A percentile compares a stretch with the other conserved stretches of the same genome.
Conservation (phyloP, 2,888 invertebrate species). For the Dermolepida albohirtum region DNA sequence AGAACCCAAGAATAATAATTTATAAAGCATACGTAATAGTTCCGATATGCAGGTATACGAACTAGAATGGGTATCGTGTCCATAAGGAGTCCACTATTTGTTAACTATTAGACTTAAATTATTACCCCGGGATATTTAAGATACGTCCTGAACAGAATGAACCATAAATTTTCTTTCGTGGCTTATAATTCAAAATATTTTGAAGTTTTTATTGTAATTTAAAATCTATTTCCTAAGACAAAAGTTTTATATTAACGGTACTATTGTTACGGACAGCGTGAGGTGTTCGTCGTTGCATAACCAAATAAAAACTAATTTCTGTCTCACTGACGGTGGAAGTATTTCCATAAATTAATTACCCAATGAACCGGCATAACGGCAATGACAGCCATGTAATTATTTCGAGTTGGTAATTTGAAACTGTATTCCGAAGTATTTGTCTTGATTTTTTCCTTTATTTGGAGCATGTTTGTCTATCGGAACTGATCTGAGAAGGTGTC, state of each 20-base stretch:
- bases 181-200: conserved; percentile 28
- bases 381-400: conserved; percentile 25
- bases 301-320: conserved; percentile 12
- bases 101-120: conserved; percentile 27
- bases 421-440: background rate
- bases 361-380: conserved; percentile 13
- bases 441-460: background rate
- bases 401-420: conserved; percentile 17
- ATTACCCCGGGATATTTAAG: conserved; percentile 17
- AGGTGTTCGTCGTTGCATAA: conserved; percentile 22
- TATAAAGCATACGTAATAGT: conserved; percentile 10
- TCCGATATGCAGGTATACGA: background rate
- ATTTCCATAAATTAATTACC: conserved; percentile 29
- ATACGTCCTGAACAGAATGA: conserved; percentile 12
- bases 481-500: too few species aligned
- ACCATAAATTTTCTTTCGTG: conserved; percentile 23
- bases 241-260: conserved; percentile 19
- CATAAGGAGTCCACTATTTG: conserved; percentile 21
- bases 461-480: background rate
- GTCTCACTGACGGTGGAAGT: conserved; percentile 8
- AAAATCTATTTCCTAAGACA: conserved; percentile 20
- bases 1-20: conserved; percentile 9
- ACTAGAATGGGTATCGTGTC: background rate
- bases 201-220: conserved; percentile 27
- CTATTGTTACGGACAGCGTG: conserved; percentile 8